phyloP scores from a whole-genome alignment of 2,113 vertebrate genomes.

The Brienomyrus brachyistius region DNA sequence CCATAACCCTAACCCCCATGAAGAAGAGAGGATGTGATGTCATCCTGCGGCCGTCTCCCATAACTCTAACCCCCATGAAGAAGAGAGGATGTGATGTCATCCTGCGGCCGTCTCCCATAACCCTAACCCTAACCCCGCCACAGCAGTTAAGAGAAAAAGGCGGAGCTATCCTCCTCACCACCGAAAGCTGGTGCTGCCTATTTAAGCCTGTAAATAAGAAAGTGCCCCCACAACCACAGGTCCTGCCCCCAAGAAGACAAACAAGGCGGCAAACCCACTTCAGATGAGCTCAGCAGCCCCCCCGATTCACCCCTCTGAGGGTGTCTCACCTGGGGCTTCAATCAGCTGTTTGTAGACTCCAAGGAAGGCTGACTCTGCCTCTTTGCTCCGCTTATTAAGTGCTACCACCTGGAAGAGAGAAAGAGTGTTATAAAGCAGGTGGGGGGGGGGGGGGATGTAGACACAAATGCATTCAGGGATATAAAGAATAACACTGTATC shows the following conservation, averaged over 20 bases:
- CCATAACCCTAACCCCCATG: not conserved
- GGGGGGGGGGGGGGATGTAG: not conserved
- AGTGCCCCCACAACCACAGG: not conserved
- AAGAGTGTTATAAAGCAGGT: not conserved
- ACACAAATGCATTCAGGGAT: not conserved
- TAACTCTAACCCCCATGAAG: no score
- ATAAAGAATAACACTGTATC: not conserved
- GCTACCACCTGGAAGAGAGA: slow-evolving; percentile 80
- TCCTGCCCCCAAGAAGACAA: not conserved
- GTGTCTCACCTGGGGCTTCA: slow-evolving; percentile 86
- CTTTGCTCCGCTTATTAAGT: slow-evolving; percentile 91
- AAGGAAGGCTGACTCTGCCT: slow-evolving; percentile 92
- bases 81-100: no score
- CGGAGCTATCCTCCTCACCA: not conserved
- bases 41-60: not conserved
- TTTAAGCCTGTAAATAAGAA: not conserved
- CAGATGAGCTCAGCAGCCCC: not conserved
- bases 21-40: not conserved
- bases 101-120: not conserved
- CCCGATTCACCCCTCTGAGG: slow-evolving; percentile 21
- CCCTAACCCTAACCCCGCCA: not conserved
- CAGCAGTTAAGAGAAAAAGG: not conserved
- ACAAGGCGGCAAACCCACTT: not conserved
- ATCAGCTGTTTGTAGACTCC: slow-evolving; percentile 92
- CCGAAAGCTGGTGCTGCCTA: not conserved